A percentile compares a stretch with the other conserved stretches of the same genome.
Evolutionary conservation across 2,888 invertebrate genomes (phyloP).

Genomic region (Neoascia interrupta): DNA sequence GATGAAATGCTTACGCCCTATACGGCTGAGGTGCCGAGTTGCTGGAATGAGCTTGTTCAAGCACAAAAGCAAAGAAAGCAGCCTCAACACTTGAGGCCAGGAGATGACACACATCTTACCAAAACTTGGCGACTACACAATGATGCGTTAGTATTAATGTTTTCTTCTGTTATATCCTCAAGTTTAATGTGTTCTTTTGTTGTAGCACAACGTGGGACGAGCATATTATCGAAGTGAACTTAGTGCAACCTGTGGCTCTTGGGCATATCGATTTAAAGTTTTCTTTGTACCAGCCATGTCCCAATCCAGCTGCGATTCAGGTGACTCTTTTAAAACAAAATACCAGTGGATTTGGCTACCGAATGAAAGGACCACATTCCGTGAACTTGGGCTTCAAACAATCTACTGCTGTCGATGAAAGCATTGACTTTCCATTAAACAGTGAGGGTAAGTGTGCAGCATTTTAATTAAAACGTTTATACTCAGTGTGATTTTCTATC

Average conservation of each 20-base stretch:
- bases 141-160: constrained; percentile 84
- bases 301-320: constrained; percentile 89
- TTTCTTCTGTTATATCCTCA: no score
- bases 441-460: constrained; percentile 70
- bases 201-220: constrained; percentile 93
- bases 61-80: constrained; percentile 93
- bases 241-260: constrained; percentile 88
- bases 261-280: constrained; percentile 96
- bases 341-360: constrained; percentile 84
- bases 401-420: constrained; percentile 78
- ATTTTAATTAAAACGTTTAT: constrained; percentile 65
- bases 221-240: constrained; percentile 92
- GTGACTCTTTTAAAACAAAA: constrained; percentile 86
- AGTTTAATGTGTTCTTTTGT: constrained; percentile 4
- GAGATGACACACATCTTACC: constrained; percentile 86
- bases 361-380: constrained; percentile 79
- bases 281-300: constrained; percentile 88
- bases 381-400: constrained; percentile 79
- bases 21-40: constrained; percentile 93
- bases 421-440: constrained; percentile 75
- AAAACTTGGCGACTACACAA: constrained; percentile 94
- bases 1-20: constrained; percentile 84
- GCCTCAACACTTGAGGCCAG: constrained; percentile 86
- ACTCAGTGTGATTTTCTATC: constrained; percentile 56
- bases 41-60: constrained; percentile 96